Conservation (phyloP, 2,113 vertebrate genomes). For the Podiceps cristatus region DNA sequence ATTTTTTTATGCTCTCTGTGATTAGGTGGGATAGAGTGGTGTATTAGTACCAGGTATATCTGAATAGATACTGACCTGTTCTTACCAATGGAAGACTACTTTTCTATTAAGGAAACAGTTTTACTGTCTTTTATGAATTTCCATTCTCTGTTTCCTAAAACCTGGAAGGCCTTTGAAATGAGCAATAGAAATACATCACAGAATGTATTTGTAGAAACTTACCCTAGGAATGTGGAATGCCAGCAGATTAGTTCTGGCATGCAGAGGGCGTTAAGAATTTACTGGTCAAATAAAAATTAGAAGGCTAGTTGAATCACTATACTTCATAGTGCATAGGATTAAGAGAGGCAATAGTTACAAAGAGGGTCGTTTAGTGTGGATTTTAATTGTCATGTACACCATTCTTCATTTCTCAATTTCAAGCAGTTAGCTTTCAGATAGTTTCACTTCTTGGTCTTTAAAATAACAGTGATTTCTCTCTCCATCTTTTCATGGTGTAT, state of each 20-base stretch:
- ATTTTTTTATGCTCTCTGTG: background rate
- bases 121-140: background rate
- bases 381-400: background rate
- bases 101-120: background rate
- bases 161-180: background rate
- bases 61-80: background rate
- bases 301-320: background rate
- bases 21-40: background rate
- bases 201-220: background rate
- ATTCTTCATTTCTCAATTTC: rapidly evolving
- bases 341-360: background rate
- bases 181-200: background rate
- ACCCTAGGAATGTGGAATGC: background rate
- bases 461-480: background rate
- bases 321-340: rapidly evolving
- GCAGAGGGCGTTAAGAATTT: background rate
- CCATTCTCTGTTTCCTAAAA: background rate
- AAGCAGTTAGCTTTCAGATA: background rate
- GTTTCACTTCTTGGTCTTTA: background rate
- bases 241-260: background rate
- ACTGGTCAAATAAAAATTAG: background rate
- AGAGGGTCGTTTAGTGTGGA: background rate
- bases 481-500: background rate
- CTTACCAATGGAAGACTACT: background rate
- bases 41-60: background rate